Evolutionary conservation across 1,140 invertebrate genomes (phyloP), one percentile per base, ranked within the genome.

Genomic region (Solenopsis invicta): DNA sequence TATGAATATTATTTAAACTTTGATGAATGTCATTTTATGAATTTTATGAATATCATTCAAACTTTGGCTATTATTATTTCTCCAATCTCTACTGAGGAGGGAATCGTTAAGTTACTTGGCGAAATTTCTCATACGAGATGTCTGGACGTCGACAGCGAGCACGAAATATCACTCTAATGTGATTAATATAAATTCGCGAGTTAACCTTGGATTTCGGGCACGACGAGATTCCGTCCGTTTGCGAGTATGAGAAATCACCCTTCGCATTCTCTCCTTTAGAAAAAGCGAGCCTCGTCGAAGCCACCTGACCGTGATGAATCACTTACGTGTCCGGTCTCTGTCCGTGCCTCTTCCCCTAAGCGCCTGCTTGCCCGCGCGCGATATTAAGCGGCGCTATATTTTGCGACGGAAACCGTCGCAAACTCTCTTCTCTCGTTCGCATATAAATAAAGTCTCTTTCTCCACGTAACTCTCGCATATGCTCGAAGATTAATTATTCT

Each of bases 231-330:
- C 76, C 80, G 74, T 87, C 81, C 88, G 75, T 72, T 87, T 78
- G 78, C 86, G 86, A 54, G 78, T 56, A 87, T 89, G 86, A 89
- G 88, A 89, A 89, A 89, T 89, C 88, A 87, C 85, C 87, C 85
- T 88, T 74, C 66, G 41, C 78, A 45, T 81, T 84, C 74, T 87
- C 75, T 77, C 64, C 86, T 67, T 67, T 74, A 71, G 74, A 69
- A 77, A 87, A 89, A 81, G 87, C 78, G 52, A 81, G 76, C 77
- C 80, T 86, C 88, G 87, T 88, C 84, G 88, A 86, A 88, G 80
- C 80, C 88, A 89, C 88, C 88, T 89, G 88, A 89, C 87, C 80
- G 78, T 89, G 88, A 89, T 89, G 87, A 85, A 89, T 89, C 76
- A 78, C 69, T 50, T 62, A 59, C 66, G 86, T 84, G 84, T 88